Base-by-base conservation (phyloP, 2,888 invertebrate species). In the Laothoe populi region DNA sequence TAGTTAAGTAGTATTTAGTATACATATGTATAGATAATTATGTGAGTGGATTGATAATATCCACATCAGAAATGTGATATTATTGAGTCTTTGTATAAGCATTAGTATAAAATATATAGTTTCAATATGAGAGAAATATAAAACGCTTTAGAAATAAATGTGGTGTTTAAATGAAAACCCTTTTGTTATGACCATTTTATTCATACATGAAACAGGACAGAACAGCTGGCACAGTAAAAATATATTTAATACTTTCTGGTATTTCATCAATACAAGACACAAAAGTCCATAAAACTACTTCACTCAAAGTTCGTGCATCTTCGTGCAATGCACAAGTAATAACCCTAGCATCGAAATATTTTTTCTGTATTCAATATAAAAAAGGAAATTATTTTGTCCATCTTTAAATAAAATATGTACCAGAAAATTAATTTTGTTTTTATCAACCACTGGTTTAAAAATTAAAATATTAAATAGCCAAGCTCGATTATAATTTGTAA, bases 51-150 rank as follows among this genome's bases (percentile, higher is more conserved):
- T 91, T 87, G 68, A 92, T 94, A 94, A 94, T 94, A 95, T 94
- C 94, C 94, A 94, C 94, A 94, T 95, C 86, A 94, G 94, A 94
- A 94, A 94, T 95, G 95, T 95, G 95, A 95, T 95, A 95, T 94
- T 95, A 94, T 94, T 93, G 91, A 92, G 92, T 93, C 92, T 92
- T 92, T 88, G 87, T 92, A 91, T 90, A 88, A 90, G 88, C 81
- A 76, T 87, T 81, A 73, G 73, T 86, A 90, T 53, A 19, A 53
- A 46, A 90, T 85, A 77, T 74, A 77, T 74, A 81, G 72, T 75
- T 84, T 83, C 82, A 83, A 74, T 82, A 82, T 73, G 49, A 66
- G 68, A 71, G 73, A 83, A 79, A 79, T 83, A 83, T 81, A 81
- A 87, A 82, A 70, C 82, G 85, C 86, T 84, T 84, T 78, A 75